Conservation (phyloP, 2,888 invertebrate genomes). For the Steromphala cineraria region DNA sequence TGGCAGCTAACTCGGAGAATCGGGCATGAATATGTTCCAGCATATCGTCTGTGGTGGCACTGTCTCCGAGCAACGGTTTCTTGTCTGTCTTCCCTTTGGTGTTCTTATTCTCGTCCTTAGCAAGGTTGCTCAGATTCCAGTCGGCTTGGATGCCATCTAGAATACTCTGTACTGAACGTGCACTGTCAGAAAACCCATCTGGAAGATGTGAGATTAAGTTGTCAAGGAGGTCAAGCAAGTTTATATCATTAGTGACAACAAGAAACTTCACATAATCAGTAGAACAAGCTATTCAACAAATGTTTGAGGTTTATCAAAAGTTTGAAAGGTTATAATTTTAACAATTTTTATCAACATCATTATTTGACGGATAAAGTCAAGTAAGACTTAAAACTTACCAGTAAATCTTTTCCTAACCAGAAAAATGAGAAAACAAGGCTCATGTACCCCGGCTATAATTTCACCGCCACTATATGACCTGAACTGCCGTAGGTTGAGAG, state of each 20-base stretch:
- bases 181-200: background rate
- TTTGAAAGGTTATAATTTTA: too few species aligned
- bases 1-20: slow-evolving; percentile 69
- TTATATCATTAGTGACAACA: background rate
- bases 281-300: background rate
- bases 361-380: too few species aligned
- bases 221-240: too few species aligned
- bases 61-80: slow-evolving; percentile 24
- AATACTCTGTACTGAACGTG: background rate
- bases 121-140: background rate
- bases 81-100: slow-evolving; percentile 3
- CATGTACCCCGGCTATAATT: too few species aligned
- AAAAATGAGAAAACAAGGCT: too few species aligned
- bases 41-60: slow-evolving; percentile 46
- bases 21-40: slow-evolving; percentile 68
- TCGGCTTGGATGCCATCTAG: slow-evolving; percentile 8
- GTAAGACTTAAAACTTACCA: too few species aligned
- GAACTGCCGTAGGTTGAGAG: too few species aligned
- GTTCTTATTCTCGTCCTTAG: slow-evolving; percentile 11
- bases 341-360: too few species aligned
- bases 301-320: background rate
- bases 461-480: too few species aligned
- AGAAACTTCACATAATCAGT: background rate
- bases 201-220: background rate
- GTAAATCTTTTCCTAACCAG: too few species aligned